These are phyloP conservation scores for Brachylomia viminalis DNA, from an alignment of 2,888 invertebrate genomes.

Conservation along the genomic window DNA sequence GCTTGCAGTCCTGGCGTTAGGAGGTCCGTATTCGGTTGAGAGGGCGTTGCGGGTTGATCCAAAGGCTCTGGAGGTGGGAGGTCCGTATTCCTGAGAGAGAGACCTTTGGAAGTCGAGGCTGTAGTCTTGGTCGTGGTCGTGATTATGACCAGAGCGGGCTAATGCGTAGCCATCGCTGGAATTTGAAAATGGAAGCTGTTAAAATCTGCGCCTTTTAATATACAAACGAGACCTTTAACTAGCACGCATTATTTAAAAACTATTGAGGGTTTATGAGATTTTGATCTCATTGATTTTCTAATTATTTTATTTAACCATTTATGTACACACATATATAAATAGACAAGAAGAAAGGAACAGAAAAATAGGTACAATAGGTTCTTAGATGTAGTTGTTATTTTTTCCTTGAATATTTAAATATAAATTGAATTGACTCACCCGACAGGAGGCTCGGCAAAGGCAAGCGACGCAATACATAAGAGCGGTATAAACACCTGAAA, in stretches of 20 bases:
- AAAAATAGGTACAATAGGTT: too few relatives aligned
- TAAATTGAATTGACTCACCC: slow-evolving; percentile 75
- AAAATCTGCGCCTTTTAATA: background rate
- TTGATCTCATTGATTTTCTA: background rate
- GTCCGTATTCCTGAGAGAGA: slow-evolving; percentile 72
- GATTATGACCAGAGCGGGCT: slow-evolving; percentile 72
- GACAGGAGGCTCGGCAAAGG: slow-evolving; percentile 82
- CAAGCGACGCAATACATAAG: slow-evolving; percentile 73
- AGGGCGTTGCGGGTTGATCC: slow-evolving; percentile 68
- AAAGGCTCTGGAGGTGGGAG: slow-evolving; percentile 63
- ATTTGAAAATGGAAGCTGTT: slow-evolving; percentile 31
- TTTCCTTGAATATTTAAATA: too few relatives aligned
- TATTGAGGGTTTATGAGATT: background rate
- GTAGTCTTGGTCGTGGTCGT: slow-evolving; percentile 62
- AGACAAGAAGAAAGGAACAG: too few relatives aligned
- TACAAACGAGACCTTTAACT: background rate
- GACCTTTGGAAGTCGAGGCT: slow-evolving; percentile 68
- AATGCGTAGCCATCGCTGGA: slow-evolving; percentile 81
- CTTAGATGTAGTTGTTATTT: background rate
- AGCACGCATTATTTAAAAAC: background rate
- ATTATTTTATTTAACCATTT: too few relatives aligned
- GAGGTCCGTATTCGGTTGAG: slow-evolving; percentile 72
- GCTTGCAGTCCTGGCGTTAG: slow-evolving; percentile 59
- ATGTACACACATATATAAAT: too few relatives aligned
- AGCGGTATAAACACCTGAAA: slow-evolving; percentile 80